These are phyloP conservation scores for Kryptopterus vitreolus DNA, from an alignment of 2,797 vertebrate genomes.

Conservation along the genomic window DNA sequence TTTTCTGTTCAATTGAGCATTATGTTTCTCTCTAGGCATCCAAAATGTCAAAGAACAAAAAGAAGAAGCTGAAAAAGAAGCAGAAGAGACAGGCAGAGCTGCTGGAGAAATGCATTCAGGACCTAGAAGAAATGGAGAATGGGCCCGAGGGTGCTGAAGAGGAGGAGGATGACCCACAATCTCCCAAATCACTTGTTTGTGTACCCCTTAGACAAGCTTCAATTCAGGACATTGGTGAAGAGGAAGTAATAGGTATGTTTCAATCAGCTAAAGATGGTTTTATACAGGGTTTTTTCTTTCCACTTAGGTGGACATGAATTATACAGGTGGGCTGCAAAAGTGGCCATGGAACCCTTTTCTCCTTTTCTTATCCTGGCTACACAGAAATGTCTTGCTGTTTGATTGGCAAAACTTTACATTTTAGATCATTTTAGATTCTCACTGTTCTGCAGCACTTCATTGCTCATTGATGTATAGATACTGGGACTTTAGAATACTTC, in stretches of 20 bases:
- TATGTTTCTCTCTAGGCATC: constrained; percentile 70
- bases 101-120: constrained; percentile 93
- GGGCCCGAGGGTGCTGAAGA: constrained; percentile 79
- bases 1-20: not conserved
- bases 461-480: too few species aligned
- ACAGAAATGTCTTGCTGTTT: not conserved
- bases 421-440: not conserved
- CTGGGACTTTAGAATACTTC: too few species aligned
- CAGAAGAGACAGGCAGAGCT: constrained; percentile 94
- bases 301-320: too few species aligned
- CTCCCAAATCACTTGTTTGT: constrained; percentile 69
- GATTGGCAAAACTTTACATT: not conserved
- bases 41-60: constrained; percentile 99
- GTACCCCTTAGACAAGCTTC: constrained; percentile 78
- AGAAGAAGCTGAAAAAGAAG: constrained; percentile 99
- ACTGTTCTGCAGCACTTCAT: not conserved
- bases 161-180: constrained; percentile 71
- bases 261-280: not conserved
- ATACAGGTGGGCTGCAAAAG: not conserved
- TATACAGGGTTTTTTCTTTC: not conserved
- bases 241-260: constrained; percentile 67
- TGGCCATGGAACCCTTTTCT: not conserved
- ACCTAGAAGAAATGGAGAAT: constrained; percentile 94
- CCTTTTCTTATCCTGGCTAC: not conserved
- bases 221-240: constrained; percentile 70